Evolutionary conservation across 1,140 invertebrate species (phyloP).

Genomic region (Cydia fagiglandana): DNA sequence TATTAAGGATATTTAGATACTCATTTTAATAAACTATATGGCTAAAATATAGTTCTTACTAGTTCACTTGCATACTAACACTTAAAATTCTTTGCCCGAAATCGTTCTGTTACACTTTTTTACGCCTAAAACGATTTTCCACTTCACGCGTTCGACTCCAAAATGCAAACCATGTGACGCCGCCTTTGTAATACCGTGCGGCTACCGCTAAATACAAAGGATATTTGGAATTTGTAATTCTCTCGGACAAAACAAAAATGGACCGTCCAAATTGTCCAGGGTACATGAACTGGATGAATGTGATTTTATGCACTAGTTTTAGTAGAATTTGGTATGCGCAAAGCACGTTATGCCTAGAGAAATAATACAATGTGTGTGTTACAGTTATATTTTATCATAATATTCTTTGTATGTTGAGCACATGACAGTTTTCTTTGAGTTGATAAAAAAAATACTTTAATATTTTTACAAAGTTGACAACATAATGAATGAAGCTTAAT

Average conservation of each 20-base stretch:
- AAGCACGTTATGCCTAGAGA: neutral
- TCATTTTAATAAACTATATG: too few relatives aligned
- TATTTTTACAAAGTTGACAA: too few relatives aligned
- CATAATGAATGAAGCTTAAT: too few relatives aligned
- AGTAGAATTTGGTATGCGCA: neutral
- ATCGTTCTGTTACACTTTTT: slow-evolving; percentile 10
- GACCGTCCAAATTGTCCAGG: slow-evolving; percentile 1
- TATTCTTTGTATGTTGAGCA: too few relatives aligned
- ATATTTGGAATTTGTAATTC: neutral
- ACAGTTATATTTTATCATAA: slow-evolving; percentile 1
- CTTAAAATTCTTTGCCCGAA: neutral
- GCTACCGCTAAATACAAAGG: neutral
- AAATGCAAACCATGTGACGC: slow-evolving; percentile 9
- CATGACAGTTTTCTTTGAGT: too few relatives aligned
- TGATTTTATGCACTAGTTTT: slow-evolving; percentile 14
- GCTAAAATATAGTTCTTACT: too few relatives aligned
- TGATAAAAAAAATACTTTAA: too few relatives aligned
- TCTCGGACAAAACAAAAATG: slow-evolving; percentile 3
- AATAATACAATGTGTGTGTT: neutral
- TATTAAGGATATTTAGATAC: too few relatives aligned
- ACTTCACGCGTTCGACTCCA: neutral
- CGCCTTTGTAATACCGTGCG: neutral
- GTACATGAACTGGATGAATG: slow-evolving; percentile 12
- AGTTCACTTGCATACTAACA: neutral
- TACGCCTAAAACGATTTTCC: neutral